phyloP scores from a whole-genome alignment of 2,113 vertebrate species.

The Cyanoramphus novaezelandiae region DNA sequence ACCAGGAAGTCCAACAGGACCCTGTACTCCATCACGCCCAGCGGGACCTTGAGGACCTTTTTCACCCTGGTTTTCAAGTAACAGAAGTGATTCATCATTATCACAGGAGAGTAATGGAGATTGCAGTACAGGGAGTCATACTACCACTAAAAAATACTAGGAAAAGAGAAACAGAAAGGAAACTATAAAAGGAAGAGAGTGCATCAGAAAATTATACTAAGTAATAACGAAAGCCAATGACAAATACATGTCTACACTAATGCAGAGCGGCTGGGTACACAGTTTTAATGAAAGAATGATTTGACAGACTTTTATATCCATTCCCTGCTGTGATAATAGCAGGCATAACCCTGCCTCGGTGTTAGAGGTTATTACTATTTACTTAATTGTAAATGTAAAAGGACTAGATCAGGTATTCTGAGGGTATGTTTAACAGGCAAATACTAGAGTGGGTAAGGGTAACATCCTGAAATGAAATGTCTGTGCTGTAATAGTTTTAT shows the following conservation, averaged over 20 bases:
- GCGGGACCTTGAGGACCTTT: slow-evolving; percentile 95
- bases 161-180: not conserved
- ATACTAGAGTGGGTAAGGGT: not conserved
- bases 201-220: not conserved
- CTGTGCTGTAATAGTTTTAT: not conserved
- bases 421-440: not conserved
- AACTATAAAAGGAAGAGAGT: not conserved
- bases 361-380: not conserved
- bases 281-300: slow-evolving; percentile 55
- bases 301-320: slow-evolving; percentile 8
- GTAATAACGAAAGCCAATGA: not conserved
- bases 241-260: not conserved
- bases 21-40: slow-evolving; percentile 94
- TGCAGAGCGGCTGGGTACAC: not conserved
- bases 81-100: not conserved
- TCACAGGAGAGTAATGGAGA: not conserved
- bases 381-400: slow-evolving; percentile 36
- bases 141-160: not conserved
- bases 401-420: not conserved
- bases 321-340: not conserved
- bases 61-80: slow-evolving; percentile 84
- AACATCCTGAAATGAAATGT: not conserved
- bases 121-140: not conserved
- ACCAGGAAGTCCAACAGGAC: slow-evolving; percentile 94
- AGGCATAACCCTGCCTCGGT: not conserved